Percentiles rank a stretch among this genome's conserved stretches.
These are phyloP conservation scores for Harpalus rufipes DNA, from an alignment of 2,888 invertebrate genomes.

Conservation along the genomic window DNA sequence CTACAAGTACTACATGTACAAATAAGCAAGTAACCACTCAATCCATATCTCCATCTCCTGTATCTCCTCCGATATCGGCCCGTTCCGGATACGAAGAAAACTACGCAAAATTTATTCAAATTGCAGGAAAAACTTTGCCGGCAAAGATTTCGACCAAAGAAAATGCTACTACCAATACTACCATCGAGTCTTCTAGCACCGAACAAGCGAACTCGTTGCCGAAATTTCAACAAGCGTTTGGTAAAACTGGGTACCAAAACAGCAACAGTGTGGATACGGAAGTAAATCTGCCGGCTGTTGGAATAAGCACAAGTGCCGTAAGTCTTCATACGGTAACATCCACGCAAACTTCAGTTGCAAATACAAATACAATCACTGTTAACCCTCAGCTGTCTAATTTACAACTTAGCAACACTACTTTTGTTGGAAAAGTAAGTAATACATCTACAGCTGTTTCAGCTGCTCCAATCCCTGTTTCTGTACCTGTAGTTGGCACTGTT, in stretches of 20 bases:
- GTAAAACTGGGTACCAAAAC: constrained; percentile 83
- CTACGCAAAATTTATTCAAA: constrained; percentile 80
- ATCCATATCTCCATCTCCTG: constrained; percentile 72
- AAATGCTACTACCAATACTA: constrained; percentile 8
- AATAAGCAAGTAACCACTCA: constrained; percentile 69
- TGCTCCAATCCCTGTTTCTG: constrained; percentile 69
- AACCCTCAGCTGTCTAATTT: constrained; percentile 36
- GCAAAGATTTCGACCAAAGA: constrained; percentile 70
- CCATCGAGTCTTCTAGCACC: constrained; percentile 73
- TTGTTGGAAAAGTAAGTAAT: constrained; percentile 23
- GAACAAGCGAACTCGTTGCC: constrained; percentile 81
- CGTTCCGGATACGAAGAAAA: constrained; percentile 80
- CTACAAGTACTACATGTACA: constrained; percentile 23
- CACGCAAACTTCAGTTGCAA: constrained; percentile 34
- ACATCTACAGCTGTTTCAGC: constrained; percentile 76
- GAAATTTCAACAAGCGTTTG: constrained; percentile 89
- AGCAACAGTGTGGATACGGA: constrained; percentile 69
- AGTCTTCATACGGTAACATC: constrained; percentile 61
- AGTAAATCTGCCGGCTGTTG: constrained; percentile 41
- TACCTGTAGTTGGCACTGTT: constrained; percentile 70
- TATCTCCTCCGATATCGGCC: constrained; percentile 69
- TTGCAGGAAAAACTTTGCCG: constrained; percentile 69
- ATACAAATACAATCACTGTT: constrained; percentile 47
- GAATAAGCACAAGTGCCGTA: constrained; percentile 71
- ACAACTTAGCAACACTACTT: constrained; percentile 26